Evolutionary conservation across 2,113 vertebrate species (phyloP).

Genomic region (Otis tarda): DNA sequence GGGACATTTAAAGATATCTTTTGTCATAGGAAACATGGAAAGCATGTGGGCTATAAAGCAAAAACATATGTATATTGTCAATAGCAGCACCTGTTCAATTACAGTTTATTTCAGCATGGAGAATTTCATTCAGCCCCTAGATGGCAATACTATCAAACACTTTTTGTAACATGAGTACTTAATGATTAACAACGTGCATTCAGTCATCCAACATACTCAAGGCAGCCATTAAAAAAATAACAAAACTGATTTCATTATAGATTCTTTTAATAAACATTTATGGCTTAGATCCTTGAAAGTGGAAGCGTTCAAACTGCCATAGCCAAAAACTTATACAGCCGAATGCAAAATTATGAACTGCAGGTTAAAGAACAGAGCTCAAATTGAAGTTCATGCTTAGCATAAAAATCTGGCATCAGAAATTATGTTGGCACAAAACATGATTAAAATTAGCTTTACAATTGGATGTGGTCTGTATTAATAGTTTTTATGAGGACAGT

Average conservation of each 20-base stretch:
- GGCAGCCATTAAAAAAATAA: constrained; percentile 88
- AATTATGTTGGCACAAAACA: constrained; percentile 55
- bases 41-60: constrained; percentile 86
- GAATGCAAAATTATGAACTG: constrained; percentile 63
- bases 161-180: constrained; percentile 77
- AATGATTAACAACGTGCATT: constrained; percentile 82
- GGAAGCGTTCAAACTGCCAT: constrained; percentile 74
- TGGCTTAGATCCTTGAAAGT: constrained; percentile 80
- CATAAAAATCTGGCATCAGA: constrained; percentile 63
- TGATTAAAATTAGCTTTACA: constrained; percentile 62
- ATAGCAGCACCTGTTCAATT: constrained; percentile 87
- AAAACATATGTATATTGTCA: constrained; percentile 90
- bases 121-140: constrained; percentile 85
- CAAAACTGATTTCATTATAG: constrained; percentile 90
- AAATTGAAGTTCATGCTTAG: constrained; percentile 47
- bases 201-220: constrained; percentile 81
- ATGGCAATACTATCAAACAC: constrained; percentile 91
- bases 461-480: constrained; percentile 54
- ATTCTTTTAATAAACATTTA: constrained; percentile 90
- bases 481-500: constrained; percentile 59
- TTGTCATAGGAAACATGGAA: constrained; percentile 84
- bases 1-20: constrained; percentile 79
- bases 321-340: constrained; percentile 46
- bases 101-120: constrained; percentile 83
- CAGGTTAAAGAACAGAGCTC: constrained; percentile 57